A percentile compares a stretch with the other conserved stretches of the same genome.
Evolutionary conservation across 2,113 vertebrate genomes (phyloP).

Genomic region (Amphiprion percula): DNA sequence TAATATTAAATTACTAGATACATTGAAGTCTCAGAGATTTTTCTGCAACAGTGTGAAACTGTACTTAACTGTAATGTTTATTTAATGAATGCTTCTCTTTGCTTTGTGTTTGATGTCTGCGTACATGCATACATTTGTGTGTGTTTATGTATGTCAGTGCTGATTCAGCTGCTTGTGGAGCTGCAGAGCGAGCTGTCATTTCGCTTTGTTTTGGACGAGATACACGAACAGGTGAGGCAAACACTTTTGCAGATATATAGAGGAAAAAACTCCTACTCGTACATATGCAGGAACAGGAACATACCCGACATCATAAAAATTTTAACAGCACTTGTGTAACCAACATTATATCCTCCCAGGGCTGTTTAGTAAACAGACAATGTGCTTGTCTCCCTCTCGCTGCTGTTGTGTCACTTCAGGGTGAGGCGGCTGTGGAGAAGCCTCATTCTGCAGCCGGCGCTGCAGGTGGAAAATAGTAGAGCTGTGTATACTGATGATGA

Average conservation of each 20-base stretch:
- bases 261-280: conserved; percentile 4
- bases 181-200: conserved; percentile 87
- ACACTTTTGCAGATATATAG: conserved; percentile 19
- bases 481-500: conserved; percentile 47
- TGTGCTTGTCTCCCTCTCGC: conserved; percentile 20
- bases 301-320: conserved; percentile 22
- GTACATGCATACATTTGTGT: conserved; percentile 38
- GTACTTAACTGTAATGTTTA: conserved; percentile 6
- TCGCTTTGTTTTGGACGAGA: conserved; percentile 86
- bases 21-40: neutral
- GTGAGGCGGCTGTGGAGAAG: conserved; percentile 42
- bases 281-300: conserved; percentile 16
- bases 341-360: conserved; percentile 15
- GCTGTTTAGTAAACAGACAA: conserved; percentile 64
- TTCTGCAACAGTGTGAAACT: conserved; percentile 3
- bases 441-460: conserved; percentile 36
- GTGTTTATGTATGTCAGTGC: conserved; percentile 83
- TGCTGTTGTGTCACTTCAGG: conserved; percentile 57
- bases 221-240: conserved; percentile 89
- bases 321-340: conserved; percentile 46
- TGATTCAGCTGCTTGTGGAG: conserved; percentile 88
- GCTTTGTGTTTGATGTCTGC: conserved; percentile 3
- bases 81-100: conserved; percentile 28
- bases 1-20: neutral
- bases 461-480: conserved; percentile 50